Conservation (phyloP, 2,888 invertebrate genomes). For the Theretra japonica region DNA sequence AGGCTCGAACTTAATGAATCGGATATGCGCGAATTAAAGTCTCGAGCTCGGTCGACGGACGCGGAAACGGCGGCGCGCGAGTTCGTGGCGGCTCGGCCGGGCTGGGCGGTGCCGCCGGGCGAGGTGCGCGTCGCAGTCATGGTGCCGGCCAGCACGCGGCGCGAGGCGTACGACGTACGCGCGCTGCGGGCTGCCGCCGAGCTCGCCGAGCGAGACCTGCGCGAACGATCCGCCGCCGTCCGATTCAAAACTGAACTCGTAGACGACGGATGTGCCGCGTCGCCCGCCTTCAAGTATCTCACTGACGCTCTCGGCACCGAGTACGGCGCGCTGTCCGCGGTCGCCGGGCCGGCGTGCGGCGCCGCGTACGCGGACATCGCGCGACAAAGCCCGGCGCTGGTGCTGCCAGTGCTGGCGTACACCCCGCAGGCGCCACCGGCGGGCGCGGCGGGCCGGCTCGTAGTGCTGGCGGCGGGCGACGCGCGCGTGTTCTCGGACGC, state of each 20-base stretch:
- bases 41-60: slow-evolving; percentile 41
- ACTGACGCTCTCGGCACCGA: slow-evolving; percentile 66
- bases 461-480: slow-evolving; percentile 61
- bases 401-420: slow-evolving; percentile 69
- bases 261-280: slow-evolving; percentile 67
- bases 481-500: slow-evolving; percentile 49
- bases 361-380: slow-evolving; percentile 68
- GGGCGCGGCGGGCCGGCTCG: slow-evolving; percentile 49
- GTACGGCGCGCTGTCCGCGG: slow-evolving; percentile 65
- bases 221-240: slow-evolving; percentile 39
- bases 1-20: slow-evolving; percentile 50
- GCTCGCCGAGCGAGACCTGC: slow-evolving; percentile 51
- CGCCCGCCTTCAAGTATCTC: slow-evolving; percentile 65
- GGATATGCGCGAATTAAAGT: slow-evolving; percentile 52
- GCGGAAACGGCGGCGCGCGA: slow-evolving; percentile 48
- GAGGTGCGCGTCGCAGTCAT: slow-evolving; percentile 62
- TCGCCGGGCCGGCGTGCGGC: slow-evolving; percentile 72
- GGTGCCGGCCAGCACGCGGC: slow-evolving; percentile 36
- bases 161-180: slow-evolving; percentile 33
- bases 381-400: slow-evolving; percentile 60
- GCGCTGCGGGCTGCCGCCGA: slow-evolving; percentile 44
- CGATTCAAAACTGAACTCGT: slow-evolving; percentile 61
- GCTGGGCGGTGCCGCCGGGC: slow-evolving; percentile 45
- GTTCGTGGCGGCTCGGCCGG: slow-evolving; percentile 45
- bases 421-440: slow-evolving; percentile 60